Evolutionary conservation across 2,113 vertebrate genomes (phyloP), one percentile per base, ranked within the genome.

Genomic region (Gobio gobio): DNA sequence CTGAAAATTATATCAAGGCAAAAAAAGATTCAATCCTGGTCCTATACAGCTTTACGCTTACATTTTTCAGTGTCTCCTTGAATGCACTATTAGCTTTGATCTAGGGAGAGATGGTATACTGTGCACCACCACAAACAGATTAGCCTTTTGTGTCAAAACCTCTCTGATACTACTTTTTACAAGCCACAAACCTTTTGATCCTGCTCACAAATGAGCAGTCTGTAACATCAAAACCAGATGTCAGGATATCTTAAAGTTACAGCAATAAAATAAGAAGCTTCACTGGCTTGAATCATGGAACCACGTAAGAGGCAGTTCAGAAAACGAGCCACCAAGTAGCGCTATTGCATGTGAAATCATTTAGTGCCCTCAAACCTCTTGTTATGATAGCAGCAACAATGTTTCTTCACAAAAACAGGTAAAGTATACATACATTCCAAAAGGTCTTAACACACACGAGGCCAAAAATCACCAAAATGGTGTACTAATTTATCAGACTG

Each of bases 231-330:
- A 63, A 61, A 61, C 9, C 54, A 61, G 77, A 79, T 79, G 56
- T 58, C 77, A 45, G 77, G 56, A 79, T 79, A 45, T 45, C 54
- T 59, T 7, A 12, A 14, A 63, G 78, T 59, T 7, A 12, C 40
- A 63, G 78, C 40, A 43, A 63, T 76, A 76, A 79, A 61, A 45
- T 43, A 24, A 79, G 22, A 22, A 61, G 58, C 13, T 45, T 80
- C 2, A 13, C 13, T 29, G 13, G 78, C 40, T 49, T 64, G 5
- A 80, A 20, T 29, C 33, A 29, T 20, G 16, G 45, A 64, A 29
- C 45, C 47, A 29, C 2, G 16, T 1, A 54, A 26, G 74, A 76
- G 47, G 49, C 51, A 61, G 14, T 85, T 43, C 36, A 43, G 8
- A 10, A 56, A 33, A 68, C 5, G 33, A 22, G 64, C 84, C 76